phyloP scores from a whole-genome alignment of 2,797 vertebrate genomes.

The Lutjanus campechanus region DNA sequence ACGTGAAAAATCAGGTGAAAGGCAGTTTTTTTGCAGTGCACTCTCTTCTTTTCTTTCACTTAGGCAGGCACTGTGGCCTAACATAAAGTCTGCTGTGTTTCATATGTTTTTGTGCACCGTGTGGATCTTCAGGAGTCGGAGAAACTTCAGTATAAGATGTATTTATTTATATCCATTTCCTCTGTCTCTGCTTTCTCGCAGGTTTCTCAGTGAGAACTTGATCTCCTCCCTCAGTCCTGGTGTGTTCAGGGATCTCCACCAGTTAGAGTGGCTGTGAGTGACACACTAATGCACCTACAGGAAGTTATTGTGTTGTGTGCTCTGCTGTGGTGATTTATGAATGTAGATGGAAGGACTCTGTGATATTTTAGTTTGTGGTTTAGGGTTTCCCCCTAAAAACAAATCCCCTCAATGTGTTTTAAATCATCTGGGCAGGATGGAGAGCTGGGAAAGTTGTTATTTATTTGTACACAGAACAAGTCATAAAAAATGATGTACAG shows the following conservation, averaged over 20 bases:
- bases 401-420: constrained; percentile 7
- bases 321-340: background rate
- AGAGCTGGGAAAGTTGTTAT: background rate
- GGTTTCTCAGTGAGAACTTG: constrained; percentile 88
- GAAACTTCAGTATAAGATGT: background rate
- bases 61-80: too few relatives aligned
- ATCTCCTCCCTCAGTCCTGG: constrained; percentile 84
- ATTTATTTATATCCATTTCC: background rate
- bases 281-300: background rate
- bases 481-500: background rate
- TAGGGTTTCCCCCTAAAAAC: background rate
- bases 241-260: constrained; percentile 86
- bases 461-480: background rate
- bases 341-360: background rate
- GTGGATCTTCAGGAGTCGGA: background rate
- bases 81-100: too few relatives aligned
- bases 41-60: too few relatives aligned
- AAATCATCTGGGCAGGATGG: background rate
- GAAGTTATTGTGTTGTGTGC: background rate
- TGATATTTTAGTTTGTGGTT: constrained; percentile 13
- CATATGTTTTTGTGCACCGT: background rate
- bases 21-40: too few relatives aligned
- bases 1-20: too few relatives aligned
- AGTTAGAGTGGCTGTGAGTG: constrained; percentile 88
- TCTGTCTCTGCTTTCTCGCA: constrained; percentile 50